Evolutionary conservation across 2,113 vertebrate genomes (phyloP), one percentile per base, ranked within the genome.

Genomic region (Esox niger): DNA sequence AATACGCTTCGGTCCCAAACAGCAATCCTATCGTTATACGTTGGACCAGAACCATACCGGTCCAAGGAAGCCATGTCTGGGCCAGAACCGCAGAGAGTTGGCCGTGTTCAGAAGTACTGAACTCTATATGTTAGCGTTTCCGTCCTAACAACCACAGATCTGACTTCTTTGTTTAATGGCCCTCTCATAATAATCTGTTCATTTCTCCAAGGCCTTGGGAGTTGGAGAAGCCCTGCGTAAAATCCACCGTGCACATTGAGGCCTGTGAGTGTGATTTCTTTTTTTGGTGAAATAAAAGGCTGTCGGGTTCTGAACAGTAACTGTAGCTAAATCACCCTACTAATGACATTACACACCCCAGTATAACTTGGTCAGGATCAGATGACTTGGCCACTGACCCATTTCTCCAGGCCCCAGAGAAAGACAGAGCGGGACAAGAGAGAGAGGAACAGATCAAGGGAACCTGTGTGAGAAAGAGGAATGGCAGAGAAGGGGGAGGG

Each of bases 331-430:
- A 9, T 32, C 52, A 2, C 43, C 31, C 52, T 17, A 25, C 49
- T 67, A 67, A 33, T 43, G 23, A 27, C 32, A 67, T 57, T 55
- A 57, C 57, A 25, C 27, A 54, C 13, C 46, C 21, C 56, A 17
- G 35, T 29, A 64, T 62, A 47, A 61, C 31, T 38, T 64, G 61
- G 8, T 46, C 25, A 46, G 55, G 38, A 57, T 66, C 64, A 52
- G 35, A 35, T 13, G 71, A 75, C 67, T 52, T 69, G 59, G 57
- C 72, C 66, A 71, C 71, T 82, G 72, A 79, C 77, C 74, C 61
- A 81, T 57, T 81, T 79, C 55, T 31, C 30, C 54, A 61, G 52
- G 55, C 15, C n/a, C n/a, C n/a, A n/a, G n/a, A 35, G 32, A 35
- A n/a, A 35, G 59, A 64, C 49, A 17, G 2, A 30, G 30, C 31